Evolutionary conservation across 64 coral and sea anemone genomes (phyloP).

Genomic region (Montipora foliosa): DNA sequence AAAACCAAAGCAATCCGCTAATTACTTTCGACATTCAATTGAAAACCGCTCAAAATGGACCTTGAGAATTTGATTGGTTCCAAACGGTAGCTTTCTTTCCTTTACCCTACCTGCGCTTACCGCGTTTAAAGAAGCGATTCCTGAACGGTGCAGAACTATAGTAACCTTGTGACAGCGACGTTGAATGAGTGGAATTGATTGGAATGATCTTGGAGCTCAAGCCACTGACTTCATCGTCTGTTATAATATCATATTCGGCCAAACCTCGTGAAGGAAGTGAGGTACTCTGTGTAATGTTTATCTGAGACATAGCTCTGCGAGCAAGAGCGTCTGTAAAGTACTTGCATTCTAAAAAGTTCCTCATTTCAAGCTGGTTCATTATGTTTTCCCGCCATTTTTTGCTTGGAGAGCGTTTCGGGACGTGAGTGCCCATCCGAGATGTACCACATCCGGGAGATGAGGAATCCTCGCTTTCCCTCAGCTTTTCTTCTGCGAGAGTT

Average conservation of each 20-base stretch:
- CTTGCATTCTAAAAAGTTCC: slow-evolving; percentile 92
- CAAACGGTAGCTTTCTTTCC: not conserved
- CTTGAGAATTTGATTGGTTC: not conserved
- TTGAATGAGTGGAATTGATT: slow-evolving; percentile 66
- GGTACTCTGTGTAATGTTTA: slow-evolving; percentile 39
- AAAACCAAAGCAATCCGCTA: no score
- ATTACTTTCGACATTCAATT: no score
- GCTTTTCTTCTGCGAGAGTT: slow-evolving; percentile 2
- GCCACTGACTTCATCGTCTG: slow-evolving; percentile 81
- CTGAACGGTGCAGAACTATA: slow-evolving; percentile 69
- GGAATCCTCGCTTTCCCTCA: slow-evolving; percentile 42
- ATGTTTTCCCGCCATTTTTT: slow-evolving; percentile 78
- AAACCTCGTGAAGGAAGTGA: not conserved
- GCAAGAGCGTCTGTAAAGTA: slow-evolving; percentile 85
- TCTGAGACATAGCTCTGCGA: slow-evolving; percentile 66
- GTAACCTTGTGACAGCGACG: slow-evolving; percentile 88
- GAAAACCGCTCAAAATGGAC: not conserved
- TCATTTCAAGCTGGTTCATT: slow-evolving; percentile 79
- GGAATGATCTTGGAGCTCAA: slow-evolving; percentile 14
- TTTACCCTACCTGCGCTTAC: slow-evolving; percentile 16
- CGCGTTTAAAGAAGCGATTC: slow-evolving; percentile 39
- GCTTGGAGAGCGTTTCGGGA: not conserved
- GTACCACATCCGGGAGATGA: slow-evolving; percentile 47
- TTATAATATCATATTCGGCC: slow-evolving; percentile 91
- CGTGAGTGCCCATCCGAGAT: slow-evolving; percentile 6